phyloP scores from a whole-genome alignment of 2,797 vertebrate species.

The Siniperca scherzeri region DNA sequence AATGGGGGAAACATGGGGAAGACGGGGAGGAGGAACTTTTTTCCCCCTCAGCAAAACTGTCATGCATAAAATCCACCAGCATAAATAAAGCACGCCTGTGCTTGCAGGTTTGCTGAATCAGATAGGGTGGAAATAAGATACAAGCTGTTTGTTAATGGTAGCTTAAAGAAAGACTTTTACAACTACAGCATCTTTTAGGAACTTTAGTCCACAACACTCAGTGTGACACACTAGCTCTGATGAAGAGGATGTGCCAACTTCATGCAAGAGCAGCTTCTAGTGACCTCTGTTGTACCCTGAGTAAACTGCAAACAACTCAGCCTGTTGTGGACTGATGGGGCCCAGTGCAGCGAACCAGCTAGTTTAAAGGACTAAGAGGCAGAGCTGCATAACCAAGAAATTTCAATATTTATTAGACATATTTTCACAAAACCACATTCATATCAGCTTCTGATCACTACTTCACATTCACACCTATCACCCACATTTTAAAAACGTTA shows the following conservation, averaged over 20 bases:
- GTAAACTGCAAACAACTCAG: conserved; percentile 62
- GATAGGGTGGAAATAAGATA: conserved; percentile 64
- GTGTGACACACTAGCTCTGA: conserved; percentile 14
- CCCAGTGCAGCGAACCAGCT: background rate
- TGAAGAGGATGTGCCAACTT: conserved; percentile 27
- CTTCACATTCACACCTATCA: background rate
- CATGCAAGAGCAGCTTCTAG: conserved; percentile 69
- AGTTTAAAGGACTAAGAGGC: background rate
- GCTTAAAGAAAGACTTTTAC: conserved; percentile 63
- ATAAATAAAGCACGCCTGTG: conserved; percentile 74
- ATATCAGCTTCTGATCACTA: background rate
- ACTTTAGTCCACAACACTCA: conserved; percentile 33
- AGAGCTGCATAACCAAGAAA: background rate
- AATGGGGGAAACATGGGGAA: conserved; percentile 87
- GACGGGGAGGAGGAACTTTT: conserved; percentile 61
- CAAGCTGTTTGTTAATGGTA: conserved; percentile 77
- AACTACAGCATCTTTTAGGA: conserved; percentile 56
- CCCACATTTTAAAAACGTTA: background rate
- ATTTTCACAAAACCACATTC: background rate
- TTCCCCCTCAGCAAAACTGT: conserved; percentile 77
- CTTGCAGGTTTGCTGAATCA: conserved; percentile 79
- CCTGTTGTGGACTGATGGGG: conserved; percentile 1
- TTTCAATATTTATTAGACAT: background rate
- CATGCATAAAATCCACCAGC: conserved; percentile 71
- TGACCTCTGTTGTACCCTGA: conserved; percentile 73